Evolutionary conservation across 1,140 invertebrate species (phyloP).

Genomic region (Adelges cooleyi): DNA sequence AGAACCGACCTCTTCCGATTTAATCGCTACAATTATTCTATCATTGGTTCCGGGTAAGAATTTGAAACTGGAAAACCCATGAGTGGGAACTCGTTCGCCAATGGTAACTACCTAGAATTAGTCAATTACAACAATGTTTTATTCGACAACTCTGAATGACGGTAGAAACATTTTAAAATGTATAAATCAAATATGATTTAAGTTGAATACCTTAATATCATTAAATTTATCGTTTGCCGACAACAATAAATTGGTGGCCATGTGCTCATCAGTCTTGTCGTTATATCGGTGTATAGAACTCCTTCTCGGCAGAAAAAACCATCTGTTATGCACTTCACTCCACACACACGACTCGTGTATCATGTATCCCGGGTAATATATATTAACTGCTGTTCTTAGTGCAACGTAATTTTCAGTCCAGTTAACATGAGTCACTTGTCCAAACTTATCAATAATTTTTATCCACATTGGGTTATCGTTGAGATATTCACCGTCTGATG

Average conservation of each 20-base stretch:
- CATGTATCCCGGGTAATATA: conserved; percentile 77
- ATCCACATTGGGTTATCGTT: conserved; percentile 91
- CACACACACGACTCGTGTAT: conserved; percentile 90
- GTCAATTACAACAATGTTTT: conserved; percentile 31
- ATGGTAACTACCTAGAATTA: conserved; percentile 48
- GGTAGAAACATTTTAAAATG: no score
- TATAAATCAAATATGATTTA: no score
- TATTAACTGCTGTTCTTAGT: conserved; percentile 48
- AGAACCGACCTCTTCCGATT: conserved; percentile 84
- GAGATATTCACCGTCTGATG: conserved; percentile 71
- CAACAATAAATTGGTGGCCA: conserved; percentile 83
- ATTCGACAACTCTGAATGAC: no score
- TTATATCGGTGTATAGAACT: conserved; percentile 79
- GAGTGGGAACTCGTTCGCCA: conserved; percentile 57
- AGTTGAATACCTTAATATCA: conserved; percentile 46
- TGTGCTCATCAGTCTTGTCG: conserved; percentile 76
- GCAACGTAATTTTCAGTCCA: conserved; percentile 56
- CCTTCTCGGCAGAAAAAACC: conserved; percentile 90
- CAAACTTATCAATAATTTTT: conserved; percentile 66
- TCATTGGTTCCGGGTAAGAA: conserved; percentile 87
- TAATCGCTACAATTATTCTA: conserved; percentile 78
- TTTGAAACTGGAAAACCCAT: conserved; percentile 96
- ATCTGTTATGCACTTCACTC: conserved; percentile 69
- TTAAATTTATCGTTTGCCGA: conserved; percentile 69
- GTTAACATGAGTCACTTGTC: conserved; percentile 58